Evolutionary conservation across 2,888 invertebrate genomes (phyloP).

Genomic region (Nomada fabriciana): DNA sequence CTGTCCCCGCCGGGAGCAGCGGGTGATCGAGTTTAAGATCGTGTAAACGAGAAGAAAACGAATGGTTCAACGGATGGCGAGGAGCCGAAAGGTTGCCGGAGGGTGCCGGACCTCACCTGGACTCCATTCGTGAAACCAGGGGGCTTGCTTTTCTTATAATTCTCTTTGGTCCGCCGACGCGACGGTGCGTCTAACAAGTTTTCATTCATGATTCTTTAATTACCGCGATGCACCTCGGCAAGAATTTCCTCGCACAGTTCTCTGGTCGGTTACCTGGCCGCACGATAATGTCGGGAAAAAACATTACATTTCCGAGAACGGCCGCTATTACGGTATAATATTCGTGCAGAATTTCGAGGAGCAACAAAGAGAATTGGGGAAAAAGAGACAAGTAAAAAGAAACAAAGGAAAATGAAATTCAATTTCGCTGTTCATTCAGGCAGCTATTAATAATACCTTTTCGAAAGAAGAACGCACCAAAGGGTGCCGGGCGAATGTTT

Average conservation of each 20-base stretch:
- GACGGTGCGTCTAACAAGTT: background rate
- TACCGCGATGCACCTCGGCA: too few relatives aligned
- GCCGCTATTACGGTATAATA: background rate
- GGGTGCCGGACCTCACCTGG: conserved; percentile 14
- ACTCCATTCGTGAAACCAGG: background rate
- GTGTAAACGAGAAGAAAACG: conserved; percentile 25
- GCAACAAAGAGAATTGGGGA: background rate
- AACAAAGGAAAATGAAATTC: background rate
- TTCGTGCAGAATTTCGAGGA: background rate
- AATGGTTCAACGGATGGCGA: background rate
- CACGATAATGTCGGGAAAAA: too few relatives aligned
- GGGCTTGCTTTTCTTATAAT: background rate
- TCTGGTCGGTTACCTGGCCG: background rate
- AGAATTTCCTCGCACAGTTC: too few relatives aligned
- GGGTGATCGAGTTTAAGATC: conserved; percentile 35
- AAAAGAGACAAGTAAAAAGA: background rate
- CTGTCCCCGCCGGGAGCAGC: conserved; percentile 24
- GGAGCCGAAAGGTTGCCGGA: background rate
- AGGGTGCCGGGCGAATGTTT: conserved; percentile 1
- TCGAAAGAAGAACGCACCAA: conserved; percentile 18
- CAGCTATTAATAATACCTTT: conserved; percentile 37
- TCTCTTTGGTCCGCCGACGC: conserved; percentile 19
- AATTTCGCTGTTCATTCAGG: background rate
- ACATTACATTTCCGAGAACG: background rate
- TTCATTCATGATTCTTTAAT: too few relatives aligned